These are phyloP conservation scores for Ectemnius cavifrons DNA, from an alignment of 2,888 invertebrate genomes.

Conservation along the genomic window DNA sequence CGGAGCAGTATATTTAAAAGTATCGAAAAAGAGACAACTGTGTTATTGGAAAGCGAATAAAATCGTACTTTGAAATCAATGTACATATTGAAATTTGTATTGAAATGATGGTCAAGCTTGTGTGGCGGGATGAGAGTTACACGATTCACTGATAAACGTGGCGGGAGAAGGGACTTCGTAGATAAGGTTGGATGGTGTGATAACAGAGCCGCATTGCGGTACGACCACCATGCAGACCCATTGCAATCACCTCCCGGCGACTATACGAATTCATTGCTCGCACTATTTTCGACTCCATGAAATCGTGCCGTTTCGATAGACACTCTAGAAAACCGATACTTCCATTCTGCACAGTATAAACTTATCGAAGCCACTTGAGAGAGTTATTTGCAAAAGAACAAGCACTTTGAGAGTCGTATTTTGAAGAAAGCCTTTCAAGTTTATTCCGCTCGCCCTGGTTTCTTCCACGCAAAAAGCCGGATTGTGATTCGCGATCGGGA, in stretches of 20 bases:
- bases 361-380: too few species aligned
- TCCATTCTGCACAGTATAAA: too few species aligned
- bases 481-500: background rate
- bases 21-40: too few species aligned
- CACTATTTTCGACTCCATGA: conserved; percentile 26
- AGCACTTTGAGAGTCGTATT: too few species aligned
- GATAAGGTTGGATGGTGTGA: conserved; percentile 65
- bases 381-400: too few species aligned
- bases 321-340: too few species aligned
- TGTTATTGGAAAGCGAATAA: too few species aligned
- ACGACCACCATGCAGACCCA: conserved; percentile 63
- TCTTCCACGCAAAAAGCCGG: background rate
- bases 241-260: conserved; percentile 46
- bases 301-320: background rate
- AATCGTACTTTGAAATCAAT: background rate
- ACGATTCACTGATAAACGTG: conserved; percentile 15
- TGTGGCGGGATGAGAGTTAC: conserved; percentile 12
- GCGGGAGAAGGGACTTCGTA: conserved; percentile 20
- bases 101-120: conserved; percentile 6
- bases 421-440: too few species aligned
- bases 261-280: conserved; percentile 42
- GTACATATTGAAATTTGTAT: background rate
- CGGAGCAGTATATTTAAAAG: too few species aligned
- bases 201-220: conserved; percentile 75
- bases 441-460: too few species aligned